Conservation (phyloP, 2,113 vertebrate species). For the Zosterops japonicus region DNA sequence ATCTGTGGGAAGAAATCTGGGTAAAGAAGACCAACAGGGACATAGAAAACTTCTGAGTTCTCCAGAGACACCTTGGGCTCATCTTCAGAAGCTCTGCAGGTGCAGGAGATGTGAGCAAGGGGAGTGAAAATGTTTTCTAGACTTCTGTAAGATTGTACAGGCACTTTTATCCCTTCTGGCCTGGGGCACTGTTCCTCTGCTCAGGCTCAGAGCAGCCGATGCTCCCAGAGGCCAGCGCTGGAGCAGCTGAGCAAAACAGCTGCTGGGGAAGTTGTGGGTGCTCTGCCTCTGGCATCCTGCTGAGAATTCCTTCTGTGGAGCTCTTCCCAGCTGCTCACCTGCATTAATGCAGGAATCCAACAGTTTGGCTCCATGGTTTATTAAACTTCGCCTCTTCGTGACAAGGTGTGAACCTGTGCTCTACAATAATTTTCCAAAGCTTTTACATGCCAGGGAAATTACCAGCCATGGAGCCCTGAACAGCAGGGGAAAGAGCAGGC, state of each 20-base stretch:
- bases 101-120: background rate
- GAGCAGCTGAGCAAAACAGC: constrained; percentile 14
- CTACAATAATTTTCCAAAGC: constrained; percentile 15
- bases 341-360: background rate
- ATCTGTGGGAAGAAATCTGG: background rate
- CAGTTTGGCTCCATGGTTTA: constrained; percentile 33
- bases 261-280: constrained; percentile 16
- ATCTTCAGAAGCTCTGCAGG: background rate
- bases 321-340: background rate
- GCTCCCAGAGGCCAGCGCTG: background rate
- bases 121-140: background rate
- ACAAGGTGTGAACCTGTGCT: constrained; percentile 43
- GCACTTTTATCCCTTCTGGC: background rate
- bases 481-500: background rate
- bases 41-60: background rate
- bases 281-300: background rate
- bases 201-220: background rate
- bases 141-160: background rate
- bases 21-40: background rate
- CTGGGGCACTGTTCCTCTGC: background rate
- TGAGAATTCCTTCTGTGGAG: background rate
- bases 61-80: background rate
- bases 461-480: background rate
- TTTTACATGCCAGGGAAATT: constrained; percentile 34
- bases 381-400: constrained; percentile 20